Evolutionary conservation across 2,888 invertebrate genomes (phyloP), one percentile per base, ranked within the genome.

Genomic region (Ctena decussata): DNA sequence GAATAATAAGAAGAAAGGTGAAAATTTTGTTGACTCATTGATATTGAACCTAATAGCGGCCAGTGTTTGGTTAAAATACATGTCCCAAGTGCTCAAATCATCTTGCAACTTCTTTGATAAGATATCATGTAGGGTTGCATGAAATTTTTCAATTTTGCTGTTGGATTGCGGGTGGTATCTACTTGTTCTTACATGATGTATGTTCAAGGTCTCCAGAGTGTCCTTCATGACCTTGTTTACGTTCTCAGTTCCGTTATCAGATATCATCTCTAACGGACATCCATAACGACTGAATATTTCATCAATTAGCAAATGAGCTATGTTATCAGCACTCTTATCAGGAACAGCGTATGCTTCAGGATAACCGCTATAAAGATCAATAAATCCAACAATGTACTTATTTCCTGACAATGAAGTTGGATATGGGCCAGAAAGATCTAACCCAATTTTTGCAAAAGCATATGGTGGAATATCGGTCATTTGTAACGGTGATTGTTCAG

Each of bases 1-100:
- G 35, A 86, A 88, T 15, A 88, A 24, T 8, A 86, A n/a, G 41
- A 65, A 85, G 46, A 80, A 87, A 32, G 90, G 84, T 0, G 82
- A 83, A 32, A 70, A 71, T 49, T 41, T 60, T 32, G 83, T 44
- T 21, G 81, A 77, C 65, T 87, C 84, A 65, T 71, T 85, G 0
- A 77, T 57, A 72, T 74, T 82, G 70, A 81, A 87, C 15, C 80
- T 74, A 24, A 85, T 74, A 8, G 84, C 85, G 18, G 44, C 44
- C 44, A 44, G 44, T 8, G 44, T 18, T 44, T 44, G 44, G 18
- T 44, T 44, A 44, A 44, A 18, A 44, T 44, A 18, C 18, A 44
- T 12, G 18, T 44, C 44, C 44, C 44, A 44, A 12, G 44, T 44
- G 44, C 11, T 44, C 18, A 44, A 8, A 44, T 44, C 44, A 44